A percentile compares a stretch with the other conserved stretches of the same genome.
Evolutionary conservation across 2,888 invertebrate species (phyloP).

Genomic region (Blomia tropicalis): DNA sequence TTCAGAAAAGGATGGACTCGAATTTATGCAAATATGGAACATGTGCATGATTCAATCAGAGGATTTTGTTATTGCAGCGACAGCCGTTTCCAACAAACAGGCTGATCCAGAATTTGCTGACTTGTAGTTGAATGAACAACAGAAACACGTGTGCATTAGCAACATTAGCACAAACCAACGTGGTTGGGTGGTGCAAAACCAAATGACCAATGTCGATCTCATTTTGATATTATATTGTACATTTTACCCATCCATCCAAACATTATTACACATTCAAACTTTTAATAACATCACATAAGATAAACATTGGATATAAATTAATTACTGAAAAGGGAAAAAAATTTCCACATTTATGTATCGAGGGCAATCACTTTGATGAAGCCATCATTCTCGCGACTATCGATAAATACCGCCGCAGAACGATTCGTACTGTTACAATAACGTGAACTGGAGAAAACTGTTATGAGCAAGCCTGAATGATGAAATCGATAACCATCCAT

Average conservation of each 20-base stretch:
- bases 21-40: slow-evolving; percentile 60
- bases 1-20: slow-evolving; percentile 65
- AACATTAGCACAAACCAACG: background rate
- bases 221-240: background rate
- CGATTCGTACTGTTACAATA: background rate
- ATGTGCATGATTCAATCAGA: slow-evolving; percentile 40
- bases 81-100: slow-evolving; percentile 55
- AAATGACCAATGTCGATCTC: background rate
- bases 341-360: slow-evolving; percentile 1
- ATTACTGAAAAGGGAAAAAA: too few species aligned
- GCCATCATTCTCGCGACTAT: background rate
- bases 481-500: slow-evolving; percentile 7
- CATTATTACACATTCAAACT: too few species aligned
- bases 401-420: slow-evolving; percentile 3
- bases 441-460: slow-evolving; percentile 7
- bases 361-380: slow-evolving; percentile 12
- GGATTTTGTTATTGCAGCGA: slow-evolving; percentile 50
- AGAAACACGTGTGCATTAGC: too few species aligned
- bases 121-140: slow-evolving; percentile 38
- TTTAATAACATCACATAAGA: too few species aligned
- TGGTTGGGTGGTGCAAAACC: background rate
- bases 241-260: too few species aligned
- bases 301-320: too few species aligned
- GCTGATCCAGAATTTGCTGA: slow-evolving; percentile 57
- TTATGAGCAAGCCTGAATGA: slow-evolving; percentile 8